phyloP scores from a whole-genome alignment of 2,888 invertebrate species.

The Cheilosia grossa region DNA sequence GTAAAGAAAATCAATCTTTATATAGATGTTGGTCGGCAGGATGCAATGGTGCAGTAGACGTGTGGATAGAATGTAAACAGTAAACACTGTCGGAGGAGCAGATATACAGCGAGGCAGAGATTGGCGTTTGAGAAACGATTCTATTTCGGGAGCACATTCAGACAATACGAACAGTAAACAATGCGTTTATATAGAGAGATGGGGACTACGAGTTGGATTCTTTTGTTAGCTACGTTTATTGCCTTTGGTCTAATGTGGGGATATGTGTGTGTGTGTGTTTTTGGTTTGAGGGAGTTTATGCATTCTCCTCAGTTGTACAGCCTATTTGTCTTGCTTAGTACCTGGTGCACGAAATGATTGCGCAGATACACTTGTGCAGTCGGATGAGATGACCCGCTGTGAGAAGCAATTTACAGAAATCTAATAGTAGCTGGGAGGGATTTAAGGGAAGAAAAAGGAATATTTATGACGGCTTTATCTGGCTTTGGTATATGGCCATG shows the following conservation, averaged over 20 bases:
- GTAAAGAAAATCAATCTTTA: constrained; percentile 61
- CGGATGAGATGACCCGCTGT: constrained; percentile 33
- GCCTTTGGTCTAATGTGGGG: background rate
- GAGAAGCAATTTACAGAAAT: background rate
- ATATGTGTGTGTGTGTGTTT: constrained; percentile 5
- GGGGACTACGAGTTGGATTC: background rate
- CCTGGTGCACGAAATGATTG: constrained; percentile 43
- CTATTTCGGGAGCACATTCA: constrained; percentile 44
- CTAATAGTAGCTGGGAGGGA: background rate
- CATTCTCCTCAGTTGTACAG: constrained; percentile 39
- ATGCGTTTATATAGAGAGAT: constrained; percentile 29
- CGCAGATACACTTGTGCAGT: constrained; percentile 29
- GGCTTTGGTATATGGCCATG: background rate
- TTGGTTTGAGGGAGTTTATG: constrained; percentile 33
- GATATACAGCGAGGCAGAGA: constrained; percentile 44
- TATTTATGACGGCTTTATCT: constrained; percentile 14
- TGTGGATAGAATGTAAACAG: constrained; percentile 37
- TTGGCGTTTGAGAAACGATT: constrained; percentile 60
- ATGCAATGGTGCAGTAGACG: constrained; percentile 55
- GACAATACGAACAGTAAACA: constrained; percentile 46
- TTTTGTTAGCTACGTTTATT: constrained; percentile 4
- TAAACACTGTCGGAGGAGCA: constrained; percentile 45
- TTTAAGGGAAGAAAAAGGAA: constrained; percentile 6
- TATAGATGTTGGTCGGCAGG: constrained; percentile 31
- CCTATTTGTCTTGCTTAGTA: constrained; percentile 67